phyloP scores from a whole-genome alignment of 2,113 vertebrate genomes.

The Nycticorax nycticorax region DNA sequence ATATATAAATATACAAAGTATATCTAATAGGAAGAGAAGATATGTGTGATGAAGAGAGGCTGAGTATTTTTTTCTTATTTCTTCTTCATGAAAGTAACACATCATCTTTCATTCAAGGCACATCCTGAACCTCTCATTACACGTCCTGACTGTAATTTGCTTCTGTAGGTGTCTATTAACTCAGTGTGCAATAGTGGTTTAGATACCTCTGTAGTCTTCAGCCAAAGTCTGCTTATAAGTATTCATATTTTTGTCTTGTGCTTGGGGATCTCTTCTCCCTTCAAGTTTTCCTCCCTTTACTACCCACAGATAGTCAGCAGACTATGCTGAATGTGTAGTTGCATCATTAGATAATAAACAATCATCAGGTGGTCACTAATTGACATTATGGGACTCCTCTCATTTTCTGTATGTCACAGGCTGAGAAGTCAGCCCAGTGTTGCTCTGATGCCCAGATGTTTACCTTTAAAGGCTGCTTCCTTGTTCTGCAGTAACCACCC shows the following conservation, averaged over 20 bases:
- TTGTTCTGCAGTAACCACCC: neutral
- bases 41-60: neutral
- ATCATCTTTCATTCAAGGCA: neutral
- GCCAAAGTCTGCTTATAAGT: neutral
- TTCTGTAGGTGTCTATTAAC: neutral
- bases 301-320: fast-evolving
- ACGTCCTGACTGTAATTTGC: neutral
- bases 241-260: neutral
- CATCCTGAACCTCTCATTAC: neutral
- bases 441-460: neutral
- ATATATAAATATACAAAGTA: neutral
- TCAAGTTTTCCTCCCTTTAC: neutral
- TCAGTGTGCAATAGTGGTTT: neutral
- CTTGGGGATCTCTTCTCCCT: neutral
- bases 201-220: neutral
- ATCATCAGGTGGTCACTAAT: neutral
- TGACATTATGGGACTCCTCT: neutral
- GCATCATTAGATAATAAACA: neutral
- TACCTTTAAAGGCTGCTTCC: neutral
- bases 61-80: neutral
- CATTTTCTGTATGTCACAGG: too few relatives aligned
- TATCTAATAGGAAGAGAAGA: neutral
- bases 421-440: neutral
- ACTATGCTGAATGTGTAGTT: neutral
- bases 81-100: neutral